Conservation (phyloP, 2,113 vertebrate genomes). For the Saguinus midas region DNA sequence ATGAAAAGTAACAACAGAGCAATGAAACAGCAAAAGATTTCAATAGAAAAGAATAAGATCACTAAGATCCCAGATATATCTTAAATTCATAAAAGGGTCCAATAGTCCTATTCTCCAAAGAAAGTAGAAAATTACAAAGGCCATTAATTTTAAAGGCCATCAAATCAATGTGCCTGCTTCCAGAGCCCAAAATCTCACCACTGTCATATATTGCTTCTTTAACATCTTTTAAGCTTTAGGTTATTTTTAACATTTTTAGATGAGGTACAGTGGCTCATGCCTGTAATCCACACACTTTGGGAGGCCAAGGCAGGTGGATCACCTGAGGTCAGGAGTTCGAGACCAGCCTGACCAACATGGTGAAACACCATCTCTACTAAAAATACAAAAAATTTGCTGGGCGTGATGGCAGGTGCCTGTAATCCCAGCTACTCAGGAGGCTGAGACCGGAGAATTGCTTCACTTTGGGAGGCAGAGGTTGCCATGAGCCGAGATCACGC, state of each 20-base stretch:
- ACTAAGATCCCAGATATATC: background rate
- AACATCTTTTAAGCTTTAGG: background rate
- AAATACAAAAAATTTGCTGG: no score
- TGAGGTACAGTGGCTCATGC: no score
- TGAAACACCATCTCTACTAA: no score
- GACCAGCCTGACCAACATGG: no score
- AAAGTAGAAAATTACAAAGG: constrained; percentile 13
- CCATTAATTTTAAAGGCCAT: background rate
- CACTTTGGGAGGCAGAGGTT: no score
- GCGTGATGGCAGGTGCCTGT: fast-evolving
- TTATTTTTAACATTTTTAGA: background rate
- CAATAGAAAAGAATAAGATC: background rate
- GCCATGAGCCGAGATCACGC: no score
- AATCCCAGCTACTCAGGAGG: no score
- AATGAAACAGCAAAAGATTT: background rate
- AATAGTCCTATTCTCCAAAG: background rate
- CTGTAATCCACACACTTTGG: no score
- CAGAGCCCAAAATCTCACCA: background rate
- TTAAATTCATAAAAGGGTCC: background rate
- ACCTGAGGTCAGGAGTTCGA: no score
- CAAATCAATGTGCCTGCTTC: background rate
- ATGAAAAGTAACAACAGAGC: background rate
- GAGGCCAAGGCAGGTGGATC: no score
- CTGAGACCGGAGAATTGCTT: no score
- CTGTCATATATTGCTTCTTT: background rate